Evolutionary conservation across 2,797 vertebrate species (phyloP).

Genomic region (Rhincodon typus): DNA sequence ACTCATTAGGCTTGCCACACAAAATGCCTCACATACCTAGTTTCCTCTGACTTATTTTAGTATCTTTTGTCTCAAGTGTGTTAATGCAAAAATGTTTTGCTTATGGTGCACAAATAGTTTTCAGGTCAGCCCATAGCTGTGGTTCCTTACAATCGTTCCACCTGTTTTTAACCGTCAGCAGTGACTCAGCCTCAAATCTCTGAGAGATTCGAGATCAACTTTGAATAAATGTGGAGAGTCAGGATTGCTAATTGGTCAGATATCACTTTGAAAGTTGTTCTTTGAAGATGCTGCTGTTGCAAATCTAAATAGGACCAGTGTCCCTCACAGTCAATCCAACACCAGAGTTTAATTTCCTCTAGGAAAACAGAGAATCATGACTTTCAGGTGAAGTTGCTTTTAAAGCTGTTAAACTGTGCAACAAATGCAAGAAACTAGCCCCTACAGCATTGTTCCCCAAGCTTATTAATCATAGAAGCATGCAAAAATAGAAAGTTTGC

Average conservation of each 20-base stretch:
- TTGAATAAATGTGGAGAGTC: background rate
- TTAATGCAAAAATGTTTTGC: background rate
- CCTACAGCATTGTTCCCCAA: too few species aligned
- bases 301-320: background rate
- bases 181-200: background rate
- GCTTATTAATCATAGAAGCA: too few species aligned
- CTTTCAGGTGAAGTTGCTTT: background rate
- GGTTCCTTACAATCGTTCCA: background rate
- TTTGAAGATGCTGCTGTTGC: background rate
- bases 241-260: background rate
- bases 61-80: background rate
- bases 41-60: background rate
- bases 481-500: too few species aligned
- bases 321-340: background rate
- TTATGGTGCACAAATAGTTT: background rate
- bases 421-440: background rate
- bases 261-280: background rate
- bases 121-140: background rate
- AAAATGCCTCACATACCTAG: background rate
- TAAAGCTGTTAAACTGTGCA: background rate
- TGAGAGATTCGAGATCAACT: background rate
- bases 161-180: background rate
- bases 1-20: slow-evolving; percentile 53
- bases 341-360: background rate
- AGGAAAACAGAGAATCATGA: background rate